Evolutionary conservation across 1,140 invertebrate genomes (phyloP), one percentile per base, ranked within the genome.

Genomic region (Steinernema feltiae): DNA sequence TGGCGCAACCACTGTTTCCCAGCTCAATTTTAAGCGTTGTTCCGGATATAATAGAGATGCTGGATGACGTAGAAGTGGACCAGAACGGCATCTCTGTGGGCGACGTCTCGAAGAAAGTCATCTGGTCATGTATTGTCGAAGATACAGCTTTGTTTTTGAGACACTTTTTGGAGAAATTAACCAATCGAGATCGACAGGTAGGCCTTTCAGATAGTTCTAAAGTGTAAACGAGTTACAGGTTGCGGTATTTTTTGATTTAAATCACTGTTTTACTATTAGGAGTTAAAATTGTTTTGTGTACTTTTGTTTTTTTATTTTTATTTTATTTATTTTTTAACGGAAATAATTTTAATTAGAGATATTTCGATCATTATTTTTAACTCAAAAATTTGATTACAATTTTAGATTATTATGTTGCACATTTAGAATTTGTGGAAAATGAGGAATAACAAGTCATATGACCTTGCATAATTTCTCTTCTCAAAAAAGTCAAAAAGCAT

Each of bases 61-160:
- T 99, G 29, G 95, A 99, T 86, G 97, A 99, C 88, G 92, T 93
- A 7, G 94, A 96, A 29, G 95, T 99, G 7, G 93, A 93, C 7
- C 88, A 90, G n/a, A 94, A 98, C 87, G 96, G 96, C 1, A 92
- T 87, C 35, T 88, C 89, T 78, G 93, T 90, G 35, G 86, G 87
- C 78, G 88, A 89, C 76, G 87, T 90, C 30, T 88, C 89, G 32
- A 86, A 88, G 78, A 88, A 89, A 81, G 92, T 96, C 0, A 95
- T 98, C 73, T 98, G 96, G 95, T 92, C 91, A 78, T 98, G 96
- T 87, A 88, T 99, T 35, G 95, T 98, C 0, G 97, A 99, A 89
- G 97, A 99, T 84, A 94, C 95, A 15, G 93, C 95, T 0, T 87
- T 99, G 0, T 99, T 99, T 87, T 88, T 98, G 30, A 90, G 97